Conservation (phyloP, 2,797 vertebrate species). For the Linurgus olivaceus region DNA sequence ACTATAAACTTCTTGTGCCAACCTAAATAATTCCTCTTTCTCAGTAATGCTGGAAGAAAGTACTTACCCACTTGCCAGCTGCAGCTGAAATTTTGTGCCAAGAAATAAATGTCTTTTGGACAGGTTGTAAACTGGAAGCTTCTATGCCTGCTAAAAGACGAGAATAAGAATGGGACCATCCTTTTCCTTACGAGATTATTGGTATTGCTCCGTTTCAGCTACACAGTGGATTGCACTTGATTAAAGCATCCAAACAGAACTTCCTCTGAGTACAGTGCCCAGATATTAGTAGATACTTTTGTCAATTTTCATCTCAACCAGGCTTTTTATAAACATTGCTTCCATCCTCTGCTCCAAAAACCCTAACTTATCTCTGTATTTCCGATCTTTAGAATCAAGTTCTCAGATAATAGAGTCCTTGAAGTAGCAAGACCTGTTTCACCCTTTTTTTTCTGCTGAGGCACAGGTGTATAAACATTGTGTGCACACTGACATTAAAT, state of each 20-base stretch:
- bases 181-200: neutral
- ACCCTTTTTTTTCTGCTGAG: neutral
- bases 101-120: slow-evolving; percentile 55
- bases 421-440: neutral
- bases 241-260: neutral
- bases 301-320: neutral
- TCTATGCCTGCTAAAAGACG: neutral
- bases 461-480: neutral
- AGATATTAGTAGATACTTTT: neutral
- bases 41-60: slow-evolving; percentile 4
- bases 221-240: neutral
- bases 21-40: slow-evolving; percentile 52
- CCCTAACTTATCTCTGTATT: neutral
- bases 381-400: neutral
- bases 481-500: neutral
- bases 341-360: neutral
- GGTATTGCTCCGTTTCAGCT: neutral
- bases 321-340: neutral
- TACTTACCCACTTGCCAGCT: slow-evolving; percentile 40
- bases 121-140: slow-evolving; percentile 46
- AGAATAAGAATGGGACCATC: neutral
- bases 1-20: slow-evolving; percentile 49
- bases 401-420: neutral
- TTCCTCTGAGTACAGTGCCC: neutral
- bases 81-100: slow-evolving; percentile 38